Evolutionary conservation across 2,113 vertebrate genomes (phyloP), one percentile per base, ranked within the genome.

Genomic region (Pardalotus punctatus): DNA sequence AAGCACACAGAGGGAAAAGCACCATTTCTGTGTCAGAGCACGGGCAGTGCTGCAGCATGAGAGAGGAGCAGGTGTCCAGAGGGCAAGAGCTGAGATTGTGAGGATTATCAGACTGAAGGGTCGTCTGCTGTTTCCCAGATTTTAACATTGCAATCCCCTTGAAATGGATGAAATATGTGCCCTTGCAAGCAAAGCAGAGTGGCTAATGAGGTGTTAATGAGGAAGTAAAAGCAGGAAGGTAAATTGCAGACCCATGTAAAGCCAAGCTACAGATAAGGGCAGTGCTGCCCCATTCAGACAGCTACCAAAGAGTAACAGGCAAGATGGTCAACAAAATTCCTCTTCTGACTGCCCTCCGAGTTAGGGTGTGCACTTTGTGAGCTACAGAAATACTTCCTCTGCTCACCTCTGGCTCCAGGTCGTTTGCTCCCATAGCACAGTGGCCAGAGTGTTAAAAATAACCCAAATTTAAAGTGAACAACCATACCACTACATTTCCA

Each of bases 111-210:
- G 14, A 58, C 35, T 24, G 25, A 17, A 40, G 2, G 2, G 27
- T 5, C 28, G 10, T 35, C 18, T n/a, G 23, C 29, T 14, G 7
- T 40, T 54, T 22, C 12, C 35, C 11, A 0, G 4, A 64, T 24
- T 72, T 42, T 60, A 69, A 6, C 33, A 42, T 1, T 14, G 2
- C 33, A 51, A 6, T 0, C 13, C 2, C n/a, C 35, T 22, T 36
- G 23, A 85, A 73, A 78, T 0, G 70, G 7, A 31, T 35, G 1
- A 61, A 73, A 47, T 38, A 43, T 27, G 47, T 61, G 50, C 43
- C 31, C 5, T 14, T 22, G 5, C 25, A 87, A 85, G 33, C 56
- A 78, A 69, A 56, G 27, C 29, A 57, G 15, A 65, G 23, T 58
- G 60, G 81, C 3, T 33, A 27, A 54, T 9, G 40, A 58, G 21